Percentiles rank a stretch among this genome's conserved stretches.
phyloP scores from a whole-genome alignment of 1,140 invertebrate genomes.

The Ridgeia piscesae region DNA sequence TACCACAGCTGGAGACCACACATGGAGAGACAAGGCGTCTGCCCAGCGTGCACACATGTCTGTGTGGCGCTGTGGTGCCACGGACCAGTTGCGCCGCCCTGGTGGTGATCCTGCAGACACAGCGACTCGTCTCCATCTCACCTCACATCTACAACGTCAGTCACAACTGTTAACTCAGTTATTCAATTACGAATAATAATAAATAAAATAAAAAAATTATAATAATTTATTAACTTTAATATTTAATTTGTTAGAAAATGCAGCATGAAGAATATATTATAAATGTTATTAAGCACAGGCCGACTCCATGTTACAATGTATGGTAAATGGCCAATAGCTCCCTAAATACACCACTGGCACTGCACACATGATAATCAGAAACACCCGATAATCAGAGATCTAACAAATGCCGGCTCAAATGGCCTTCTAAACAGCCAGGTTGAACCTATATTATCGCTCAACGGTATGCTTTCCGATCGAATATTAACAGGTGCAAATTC shows the following conservation, averaged over 20 bases:
- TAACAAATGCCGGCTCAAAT: no score
- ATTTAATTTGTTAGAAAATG: no score
- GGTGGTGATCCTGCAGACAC: not conserved
- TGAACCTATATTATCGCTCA: not conserved
- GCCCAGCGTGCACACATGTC: not conserved
- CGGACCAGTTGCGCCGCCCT: not conserved
- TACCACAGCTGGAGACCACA: not conserved
- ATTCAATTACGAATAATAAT: no score
- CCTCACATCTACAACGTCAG: not conserved
- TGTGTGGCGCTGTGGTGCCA: not conserved
- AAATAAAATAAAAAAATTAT: not conserved
- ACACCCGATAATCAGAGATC: no score
- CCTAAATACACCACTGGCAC: no score
- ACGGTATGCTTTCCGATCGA: not conserved
- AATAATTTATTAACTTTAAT: no score
- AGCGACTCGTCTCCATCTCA: not conserved
- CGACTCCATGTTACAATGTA: no score
- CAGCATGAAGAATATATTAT: no score
- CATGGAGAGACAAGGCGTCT: not conserved
- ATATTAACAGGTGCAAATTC: not conserved
- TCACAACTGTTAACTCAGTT: not conserved
- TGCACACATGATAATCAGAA: no score
- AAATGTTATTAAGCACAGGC: no score
- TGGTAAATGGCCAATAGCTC: no score
- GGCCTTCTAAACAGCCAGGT: not conserved